Evolutionary conservation across 2,797 vertebrate species (phyloP), one percentile per base, ranked within the genome.

Genomic region (Hafferia zeledoni): DNA sequence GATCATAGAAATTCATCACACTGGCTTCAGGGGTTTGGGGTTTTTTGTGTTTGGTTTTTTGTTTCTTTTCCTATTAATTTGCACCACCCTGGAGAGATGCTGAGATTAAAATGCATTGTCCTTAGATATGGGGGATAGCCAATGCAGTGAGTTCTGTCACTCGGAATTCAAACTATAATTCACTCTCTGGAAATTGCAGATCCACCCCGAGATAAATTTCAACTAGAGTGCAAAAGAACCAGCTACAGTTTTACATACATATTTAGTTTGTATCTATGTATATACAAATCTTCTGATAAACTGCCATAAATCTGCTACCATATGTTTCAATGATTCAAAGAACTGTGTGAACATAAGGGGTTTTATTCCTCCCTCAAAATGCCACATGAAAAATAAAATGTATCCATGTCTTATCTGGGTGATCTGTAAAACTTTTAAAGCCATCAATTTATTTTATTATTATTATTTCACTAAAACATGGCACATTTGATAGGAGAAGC

Each of bases 271-370:
- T 86, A 89, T 86, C 74, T 33, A 39, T 43, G 60, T 94, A 93
- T 84, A 75, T 87, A 96, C 85, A 96, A 96, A 96, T 93, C 89
- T 92, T 89, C 82, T 79, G 89, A 93, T 93, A 95, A 96, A 93
- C 89, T 90, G 85, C 83, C 83, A 91, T 96, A 95, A 96, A 91
- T 93, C 67, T 86, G 52, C 70, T 95, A 8, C 89, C 94, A 64
- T 96, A 93, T 95, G 82, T 88, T 95, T 95, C 87, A 91, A 30
- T 53, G 87, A 93, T 80, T 89, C 72, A 52, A 75, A 86, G 80
- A 94, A 76, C 70, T 70, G 37, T 77, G 56, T n/a, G 74, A 96
- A 90, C 87, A 95, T 90, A 90, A 90, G 82, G 50, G 47, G 33
- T n/a, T 92, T 97, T 95, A 87, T 89, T 82, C 47, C 37, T 86